These are phyloP conservation scores for Myotis vivesi DNA, from an alignment of 2,797 vertebrate species.

Conservation along the genomic window DNA sequence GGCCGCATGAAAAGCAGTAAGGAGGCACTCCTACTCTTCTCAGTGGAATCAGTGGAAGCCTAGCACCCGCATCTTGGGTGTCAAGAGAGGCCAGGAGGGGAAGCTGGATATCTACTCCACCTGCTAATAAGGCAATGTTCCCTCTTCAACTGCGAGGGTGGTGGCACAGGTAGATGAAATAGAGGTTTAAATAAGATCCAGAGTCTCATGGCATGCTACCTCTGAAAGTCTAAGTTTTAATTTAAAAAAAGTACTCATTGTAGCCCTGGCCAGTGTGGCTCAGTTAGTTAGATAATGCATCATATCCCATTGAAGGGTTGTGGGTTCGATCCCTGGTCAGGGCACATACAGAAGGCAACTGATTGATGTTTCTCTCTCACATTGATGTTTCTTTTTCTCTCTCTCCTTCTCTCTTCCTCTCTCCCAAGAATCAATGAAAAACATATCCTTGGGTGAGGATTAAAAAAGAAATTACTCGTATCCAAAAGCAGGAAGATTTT, in stretches of 20 bases:
- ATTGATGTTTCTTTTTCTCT: not conserved
- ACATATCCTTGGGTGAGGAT: not conserved
- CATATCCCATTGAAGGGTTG: not conserved
- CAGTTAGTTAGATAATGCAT: not conserved
- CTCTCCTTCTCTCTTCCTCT: not conserved
- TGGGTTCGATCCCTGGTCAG: not conserved
- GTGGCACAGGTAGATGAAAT: not conserved
- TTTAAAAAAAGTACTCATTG: not conserved
- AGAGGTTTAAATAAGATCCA: not conserved
- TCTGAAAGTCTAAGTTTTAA: not conserved
- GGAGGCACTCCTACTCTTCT: not conserved
- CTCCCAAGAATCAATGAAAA: not conserved
- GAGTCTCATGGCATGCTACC: not conserved
- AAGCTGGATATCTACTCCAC: not conserved
- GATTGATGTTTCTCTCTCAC: not conserved
- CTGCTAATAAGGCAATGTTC: not conserved
- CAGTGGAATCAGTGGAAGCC: not conserved
- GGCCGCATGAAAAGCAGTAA: not conserved
- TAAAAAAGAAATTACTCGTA: not conserved
- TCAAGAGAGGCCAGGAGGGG: not conserved
- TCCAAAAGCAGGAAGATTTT: conserved; percentile 7
- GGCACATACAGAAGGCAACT: not conserved
- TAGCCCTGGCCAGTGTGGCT: not conserved
- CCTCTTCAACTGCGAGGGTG: not conserved
- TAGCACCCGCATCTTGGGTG: not conserved